Percentiles rank a stretch among this genome's conserved stretches.
Conservation (phyloP, 1,140 invertebrate genomes). For the Drosophila nannoptera region DNA sequence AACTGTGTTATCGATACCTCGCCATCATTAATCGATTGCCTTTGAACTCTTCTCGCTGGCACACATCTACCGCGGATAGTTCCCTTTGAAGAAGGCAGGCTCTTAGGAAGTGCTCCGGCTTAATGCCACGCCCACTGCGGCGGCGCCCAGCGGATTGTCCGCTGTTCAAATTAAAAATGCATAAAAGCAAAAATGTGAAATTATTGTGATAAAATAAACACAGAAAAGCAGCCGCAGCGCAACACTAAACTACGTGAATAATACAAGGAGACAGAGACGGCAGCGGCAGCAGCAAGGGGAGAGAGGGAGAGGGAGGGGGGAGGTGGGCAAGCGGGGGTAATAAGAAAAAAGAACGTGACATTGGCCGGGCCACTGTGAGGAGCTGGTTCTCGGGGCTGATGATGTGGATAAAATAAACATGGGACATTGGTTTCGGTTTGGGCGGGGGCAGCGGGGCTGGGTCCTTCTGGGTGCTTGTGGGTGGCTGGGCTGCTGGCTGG, state of each 20-base stretch:
- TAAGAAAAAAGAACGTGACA: constrained; percentile 45
- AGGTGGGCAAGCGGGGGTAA: background rate
- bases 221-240: constrained; percentile 52
- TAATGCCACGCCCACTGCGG: background rate
- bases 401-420: constrained; percentile 77
- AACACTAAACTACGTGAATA: constrained; percentile 35
- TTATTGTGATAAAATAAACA: constrained; percentile 78
- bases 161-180: constrained; percentile 75
- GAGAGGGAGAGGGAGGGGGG: constrained; percentile 19
- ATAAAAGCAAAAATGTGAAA: constrained; percentile 77
- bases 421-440: constrained; percentile 64
- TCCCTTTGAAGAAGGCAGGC: background rate
- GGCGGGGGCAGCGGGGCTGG: background rate
- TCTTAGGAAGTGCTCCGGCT: background rate
- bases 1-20: background rate
- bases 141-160: constrained; percentile 26
- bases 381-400: constrained; percentile 60
- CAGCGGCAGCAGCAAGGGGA: background rate
- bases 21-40: background rate
- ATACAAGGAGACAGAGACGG: constrained; percentile 19
- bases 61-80: too few relatives aligned
- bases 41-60: too few relatives aligned
- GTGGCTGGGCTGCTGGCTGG: background rate
- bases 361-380: constrained; percentile 24
- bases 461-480: too few relatives aligned